Base-by-base conservation (phyloP, 2,113 vertebrate genomes). In the Illadopsis cleaveri region DNA sequence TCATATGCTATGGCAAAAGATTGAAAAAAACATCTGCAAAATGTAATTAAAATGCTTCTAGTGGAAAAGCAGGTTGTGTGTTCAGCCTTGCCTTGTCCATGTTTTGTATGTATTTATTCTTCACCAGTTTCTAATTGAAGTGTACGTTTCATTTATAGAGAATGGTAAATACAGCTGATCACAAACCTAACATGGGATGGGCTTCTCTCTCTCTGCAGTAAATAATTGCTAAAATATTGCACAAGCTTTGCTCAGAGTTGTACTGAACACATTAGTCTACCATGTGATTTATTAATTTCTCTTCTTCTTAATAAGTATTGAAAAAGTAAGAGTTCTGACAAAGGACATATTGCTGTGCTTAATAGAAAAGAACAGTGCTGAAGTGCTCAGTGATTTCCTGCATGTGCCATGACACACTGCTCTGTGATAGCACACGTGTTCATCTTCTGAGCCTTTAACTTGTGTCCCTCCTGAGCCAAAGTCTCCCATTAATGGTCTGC, bases 1-100 rank as follows among this genome's bases (percentile, higher is more conserved):
- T 97, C 95, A 94, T 65, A 93, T 97, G 94, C 57, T 86, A 91
- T 82, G 78, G 80, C 90, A 91, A 92, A 96, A 89, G 91, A 96
- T 84, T 96, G 79, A 94, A 93, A 91, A 86, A 92, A 92, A 15
- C 94, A 97, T 97, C 96, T 98, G 97, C 83, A 93, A 94, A 70
- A 83, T 75, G 86, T 97, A 97, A 97, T 97, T 96, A 96, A 90
- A 86, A 94, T 73, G 64, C 88, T 92, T 92, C 48, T 87, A 86
- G 82, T 91, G 58, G 93, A 97, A 96, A 95, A 95, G 28, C 65
- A 87, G 88, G 87, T 95, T 91, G 61, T 81, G 65, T 68, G n/a
- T 91, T 94, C 54, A 73, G 21, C 90, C 81, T 93, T 97, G 84
- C 58, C 75, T 95, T 95, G 94, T 79, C 38, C 5, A 28, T 89